phyloP scores from a whole-genome alignment of 2,113 vertebrate species.

The Okapia johnstoni region DNA sequence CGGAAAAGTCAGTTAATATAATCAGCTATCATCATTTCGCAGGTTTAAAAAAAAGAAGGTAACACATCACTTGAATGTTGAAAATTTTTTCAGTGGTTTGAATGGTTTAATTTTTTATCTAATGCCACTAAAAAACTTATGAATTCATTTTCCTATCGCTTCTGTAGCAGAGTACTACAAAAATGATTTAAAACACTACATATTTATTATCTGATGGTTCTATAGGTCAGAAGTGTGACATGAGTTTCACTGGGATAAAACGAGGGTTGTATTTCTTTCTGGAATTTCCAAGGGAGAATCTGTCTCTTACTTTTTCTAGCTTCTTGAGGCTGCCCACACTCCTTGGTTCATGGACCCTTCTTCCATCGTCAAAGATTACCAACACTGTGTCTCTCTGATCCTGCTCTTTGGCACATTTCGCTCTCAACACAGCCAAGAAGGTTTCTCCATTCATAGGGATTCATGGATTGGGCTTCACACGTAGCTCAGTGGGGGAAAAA shows the following conservation, averaged over 20 bases:
- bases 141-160: background rate
- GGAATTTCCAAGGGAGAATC: too few relatives aligned
- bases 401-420: background rate
- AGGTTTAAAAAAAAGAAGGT: background rate
- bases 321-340: background rate
- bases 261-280: background rate
- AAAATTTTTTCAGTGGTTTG: background rate
- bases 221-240: background rate
- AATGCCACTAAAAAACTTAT: background rate
- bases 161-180: background rate
- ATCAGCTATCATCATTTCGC: constrained; percentile 1
- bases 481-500: background rate
- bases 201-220: background rate
- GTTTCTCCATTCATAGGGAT: background rate
- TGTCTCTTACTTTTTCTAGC: background rate
- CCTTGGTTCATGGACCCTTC: background rate
- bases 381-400: background rate
- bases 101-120: background rate
- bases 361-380: background rate
- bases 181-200: background rate
- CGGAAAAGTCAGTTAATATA: constrained; percentile 31
- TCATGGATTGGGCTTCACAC: background rate
- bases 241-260: background rate
- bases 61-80: background rate
- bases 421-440: background rate